These are phyloP conservation scores for Nesogale talazaci DNA, from an alignment of 2,113 vertebrate species.

Conservation along the genomic window DNA sequence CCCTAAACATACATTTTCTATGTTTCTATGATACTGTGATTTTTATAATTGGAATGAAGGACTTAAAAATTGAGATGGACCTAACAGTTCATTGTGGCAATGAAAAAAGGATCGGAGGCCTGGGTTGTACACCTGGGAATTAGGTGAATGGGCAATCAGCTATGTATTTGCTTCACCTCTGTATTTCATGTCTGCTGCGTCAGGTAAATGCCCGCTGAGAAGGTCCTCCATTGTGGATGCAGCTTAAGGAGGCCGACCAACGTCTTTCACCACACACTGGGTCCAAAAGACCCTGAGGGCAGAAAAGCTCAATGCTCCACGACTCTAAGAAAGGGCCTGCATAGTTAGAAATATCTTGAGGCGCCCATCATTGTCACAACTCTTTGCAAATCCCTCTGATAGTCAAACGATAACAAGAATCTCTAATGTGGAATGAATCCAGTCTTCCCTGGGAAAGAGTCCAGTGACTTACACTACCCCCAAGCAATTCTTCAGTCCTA, in stretches of 20 bases:
- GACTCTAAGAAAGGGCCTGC: not conserved
- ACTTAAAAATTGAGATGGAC: conserved; percentile 15
- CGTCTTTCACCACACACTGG: conserved; percentile 15
- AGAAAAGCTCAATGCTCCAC: conserved; percentile 5
- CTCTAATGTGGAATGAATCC: conserved; percentile 13
- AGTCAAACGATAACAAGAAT: not conserved
- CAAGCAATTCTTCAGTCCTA: conserved; percentile 34
- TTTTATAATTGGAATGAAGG: conserved; percentile 39
- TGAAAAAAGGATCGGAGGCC: conserved; percentile 34
- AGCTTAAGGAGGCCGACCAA: not conserved
- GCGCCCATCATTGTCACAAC: not conserved
- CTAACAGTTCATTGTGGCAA: conserved; percentile 26
- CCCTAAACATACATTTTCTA: conserved; percentile 36
- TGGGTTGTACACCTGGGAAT: conserved; percentile 37
- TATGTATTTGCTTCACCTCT: not conserved
- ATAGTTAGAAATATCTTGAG: conserved; percentile 7
- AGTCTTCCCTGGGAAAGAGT: not conserved
- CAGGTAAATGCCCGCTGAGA: not conserved
- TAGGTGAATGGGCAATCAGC: not conserved
- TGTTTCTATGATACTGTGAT: conserved; percentile 4
- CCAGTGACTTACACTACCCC: not conserved
- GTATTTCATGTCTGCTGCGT: not conserved
- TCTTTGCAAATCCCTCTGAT: not conserved
- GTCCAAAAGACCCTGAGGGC: conserved; percentile 17
- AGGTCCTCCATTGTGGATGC: not conserved